Evolutionary conservation across 2,888 invertebrate genomes (phyloP).

Genomic region (Acleris literana): DNA sequence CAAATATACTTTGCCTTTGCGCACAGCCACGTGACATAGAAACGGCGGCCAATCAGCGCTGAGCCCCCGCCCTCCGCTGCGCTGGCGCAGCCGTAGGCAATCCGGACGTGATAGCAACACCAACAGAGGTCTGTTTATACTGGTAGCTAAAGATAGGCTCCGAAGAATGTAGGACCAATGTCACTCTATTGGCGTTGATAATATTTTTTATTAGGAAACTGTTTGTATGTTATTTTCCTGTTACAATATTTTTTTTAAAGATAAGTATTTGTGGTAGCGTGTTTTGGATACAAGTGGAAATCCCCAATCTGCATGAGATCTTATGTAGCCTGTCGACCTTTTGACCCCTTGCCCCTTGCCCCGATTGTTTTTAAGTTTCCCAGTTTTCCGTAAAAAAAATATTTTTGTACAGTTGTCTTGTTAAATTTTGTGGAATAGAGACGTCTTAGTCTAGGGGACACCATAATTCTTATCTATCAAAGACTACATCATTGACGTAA

Average conservation of each 20-base stretch:
- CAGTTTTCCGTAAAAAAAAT: too few relatives aligned
- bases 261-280: too few relatives aligned
- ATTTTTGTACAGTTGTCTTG: too few relatives aligned
- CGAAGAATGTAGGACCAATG: slow-evolving; percentile 77
- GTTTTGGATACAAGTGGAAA: too few relatives aligned
- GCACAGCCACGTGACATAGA: slow-evolving; percentile 79
- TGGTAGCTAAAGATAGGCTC: slow-evolving; percentile 58
- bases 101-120: slow-evolving; percentile 19
- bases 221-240: slow-evolving; percentile 34
- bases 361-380: too few relatives aligned
- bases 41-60: slow-evolving; percentile 52
- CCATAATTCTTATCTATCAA: too few relatives aligned
- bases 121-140: slow-evolving; percentile 40
- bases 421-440: too few relatives aligned
- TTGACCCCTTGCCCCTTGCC: too few relatives aligned
- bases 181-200: slow-evolving; percentile 68
- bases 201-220: slow-evolving; percentile 52
- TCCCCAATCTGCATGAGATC: too few relatives aligned
- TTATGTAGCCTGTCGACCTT: too few relatives aligned
- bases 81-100: slow-evolving; percentile 13
- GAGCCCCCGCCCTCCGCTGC: slow-evolving; percentile 44
- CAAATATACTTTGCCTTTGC: slow-evolving; percentile 77
- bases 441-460: too few relatives aligned
- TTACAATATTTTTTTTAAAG: not conserved
- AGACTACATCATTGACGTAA: too few relatives aligned